These are phyloP conservation scores for Capromys pilorides DNA, from an alignment of 2,797 vertebrate genomes.

Conservation along the genomic window DNA sequence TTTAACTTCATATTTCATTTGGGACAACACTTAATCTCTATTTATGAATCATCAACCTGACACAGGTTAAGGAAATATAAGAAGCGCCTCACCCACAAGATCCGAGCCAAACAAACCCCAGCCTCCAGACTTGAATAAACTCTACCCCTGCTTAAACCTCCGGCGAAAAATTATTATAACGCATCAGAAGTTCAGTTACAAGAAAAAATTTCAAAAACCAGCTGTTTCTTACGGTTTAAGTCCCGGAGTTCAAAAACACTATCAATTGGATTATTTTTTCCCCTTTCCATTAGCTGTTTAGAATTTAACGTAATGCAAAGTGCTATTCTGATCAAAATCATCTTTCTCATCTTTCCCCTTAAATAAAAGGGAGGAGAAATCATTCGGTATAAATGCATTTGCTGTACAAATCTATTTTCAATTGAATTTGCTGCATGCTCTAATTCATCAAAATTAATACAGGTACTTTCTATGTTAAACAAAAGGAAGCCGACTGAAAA, in stretches of 20 bases:
- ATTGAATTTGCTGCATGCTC: slow-evolving; percentile 82
- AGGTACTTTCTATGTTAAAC: slow-evolving; percentile 86
- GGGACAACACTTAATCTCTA: slow-evolving; percentile 82
- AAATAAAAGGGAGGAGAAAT: slow-evolving; percentile 71
- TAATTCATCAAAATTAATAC: slow-evolving; percentile 81
- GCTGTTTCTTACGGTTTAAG: slow-evolving; percentile 75
- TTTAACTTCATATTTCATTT: slow-evolving; percentile 83
- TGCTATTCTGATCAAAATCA: slow-evolving; percentile 83
- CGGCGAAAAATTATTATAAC: slow-evolving; percentile 74
- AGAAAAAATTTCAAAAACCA: slow-evolving; percentile 77
- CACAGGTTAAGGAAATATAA: slow-evolving; percentile 78
- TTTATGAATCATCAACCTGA: slow-evolving; percentile 81
- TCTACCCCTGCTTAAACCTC: slow-evolving; percentile 74
- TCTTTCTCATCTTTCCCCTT: slow-evolving; percentile 75
- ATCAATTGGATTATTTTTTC: slow-evolving; percentile 62
- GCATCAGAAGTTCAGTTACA: slow-evolving; percentile 76
- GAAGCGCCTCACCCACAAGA: slow-evolving; percentile 74
- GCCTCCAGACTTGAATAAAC: slow-evolving; percentile 80
- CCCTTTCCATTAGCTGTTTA: slow-evolving; percentile 59
- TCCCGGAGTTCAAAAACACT: slow-evolving; percentile 76
- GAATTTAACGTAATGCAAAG: slow-evolving; percentile 82
- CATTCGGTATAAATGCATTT: slow-evolving; percentile 76
- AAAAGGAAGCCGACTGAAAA: slow-evolving; percentile 84
- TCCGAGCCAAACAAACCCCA: slow-evolving; percentile 78
- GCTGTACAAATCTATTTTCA: slow-evolving; percentile 81